Evolutionary conservation across 30 jellyfish, hydroid and myxozoan genomes (phyloP), one percentile per base, ranked within the genome.

Genomic region (Aurelia sp.): DNA sequence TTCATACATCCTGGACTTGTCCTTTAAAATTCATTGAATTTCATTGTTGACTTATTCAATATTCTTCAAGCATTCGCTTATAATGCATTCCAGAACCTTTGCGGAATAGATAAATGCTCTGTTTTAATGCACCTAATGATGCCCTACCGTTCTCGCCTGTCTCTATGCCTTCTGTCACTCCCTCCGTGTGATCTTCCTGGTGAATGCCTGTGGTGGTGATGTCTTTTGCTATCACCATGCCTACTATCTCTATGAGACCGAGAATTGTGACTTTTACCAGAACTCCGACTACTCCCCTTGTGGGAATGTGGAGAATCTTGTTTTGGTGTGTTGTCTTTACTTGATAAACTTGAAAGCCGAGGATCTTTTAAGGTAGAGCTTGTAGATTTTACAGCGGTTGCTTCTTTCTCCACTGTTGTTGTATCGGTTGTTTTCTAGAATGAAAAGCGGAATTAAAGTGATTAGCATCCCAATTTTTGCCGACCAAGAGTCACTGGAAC

Each of bases 91-190:
- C 33, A 27, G 33, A 27, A 27, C 33, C 2, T 27, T 27, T 27
- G 33, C 33, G 2, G 33, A 27, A 27, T 2, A 27, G 33, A 27
- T 27, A 27, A 27, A 27, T 27, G 33, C 33, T 27, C 2, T 27
- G 33, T 27, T 27, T 27, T 27, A 27, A 27, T 27, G 11, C 51
- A 40, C 10, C 15, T 44, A n/a, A 12, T 3, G 33, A 59, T 22
- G 6, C 6, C 92, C 15, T 55, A 84, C 93, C 93, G 68, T 17
- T 84, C 93, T 76, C 87, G 73, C 3, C 87, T 66, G 52, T 72
- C 93, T 16, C 93, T 72, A 40, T 71, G 63, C 86, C 87, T 62
- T 35, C 93, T 60, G 66, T 84, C 93, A 30, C 76, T 52, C 12
- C 64, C 93, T 20, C 57, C 76, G 1, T 58, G 86, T 1, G 73